These are phyloP conservation scores for Dromococcyx pavoninus DNA, from an alignment of 2,797 vertebrate species.

Conservation along the genomic window DNA sequence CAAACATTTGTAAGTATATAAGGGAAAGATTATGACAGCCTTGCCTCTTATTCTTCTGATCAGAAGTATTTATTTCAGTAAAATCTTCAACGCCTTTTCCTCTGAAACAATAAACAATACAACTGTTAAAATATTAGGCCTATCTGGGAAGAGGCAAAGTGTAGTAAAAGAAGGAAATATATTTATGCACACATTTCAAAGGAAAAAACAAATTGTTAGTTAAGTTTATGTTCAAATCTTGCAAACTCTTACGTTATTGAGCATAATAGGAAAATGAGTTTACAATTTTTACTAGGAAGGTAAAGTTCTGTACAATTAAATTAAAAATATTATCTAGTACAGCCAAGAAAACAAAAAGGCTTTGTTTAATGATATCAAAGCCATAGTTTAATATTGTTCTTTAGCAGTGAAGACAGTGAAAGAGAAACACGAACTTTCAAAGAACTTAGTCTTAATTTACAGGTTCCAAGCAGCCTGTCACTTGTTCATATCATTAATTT, in stretches of 20 bases:
- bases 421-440: neutral
- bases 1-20: neutral
- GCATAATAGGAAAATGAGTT: neutral
- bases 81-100: slow-evolving; percentile 53
- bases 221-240: neutral
- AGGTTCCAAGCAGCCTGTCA: neutral
- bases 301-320: neutral
- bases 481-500: neutral
- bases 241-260: neutral
- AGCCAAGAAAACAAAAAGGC: neutral
- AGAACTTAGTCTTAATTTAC: neutral
- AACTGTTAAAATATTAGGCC: neutral
- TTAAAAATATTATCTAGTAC: neutral
- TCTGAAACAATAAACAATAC: slow-evolving; percentile 54
- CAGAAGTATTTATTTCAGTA: slow-evolving; percentile 39
- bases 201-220: neutral
- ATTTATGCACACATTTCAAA: neutral
- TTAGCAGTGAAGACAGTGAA: neutral
- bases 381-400: neutral
- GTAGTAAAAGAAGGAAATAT: neutral
- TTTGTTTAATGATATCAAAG: neutral
- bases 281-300: neutral
- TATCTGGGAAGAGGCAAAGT: neutral
- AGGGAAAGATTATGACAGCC: neutral
- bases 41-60: slow-evolving; percentile 68